These are phyloP conservation scores for Neodon shergylaensis DNA, from an alignment of 2,113 vertebrate genomes.

Conservation along the genomic window DNA sequence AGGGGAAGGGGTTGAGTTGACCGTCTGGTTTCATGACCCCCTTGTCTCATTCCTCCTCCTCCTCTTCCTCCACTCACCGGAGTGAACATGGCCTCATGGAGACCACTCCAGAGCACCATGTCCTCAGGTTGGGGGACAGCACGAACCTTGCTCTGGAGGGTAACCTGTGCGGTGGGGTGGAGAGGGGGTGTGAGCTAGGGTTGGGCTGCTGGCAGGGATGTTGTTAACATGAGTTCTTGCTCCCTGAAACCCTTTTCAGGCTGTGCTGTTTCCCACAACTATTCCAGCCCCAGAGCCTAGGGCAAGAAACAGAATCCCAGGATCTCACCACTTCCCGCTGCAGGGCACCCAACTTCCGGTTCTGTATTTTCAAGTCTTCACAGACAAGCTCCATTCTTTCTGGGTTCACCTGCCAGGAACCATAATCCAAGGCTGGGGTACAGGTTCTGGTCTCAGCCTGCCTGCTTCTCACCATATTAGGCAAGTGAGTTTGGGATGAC, in stretches of 20 bases:
- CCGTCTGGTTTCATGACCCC: not conserved
- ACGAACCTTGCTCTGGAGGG: not conserved
- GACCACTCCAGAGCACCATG: conserved; percentile 53
- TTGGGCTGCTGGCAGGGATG: not conserved
- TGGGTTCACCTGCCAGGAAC: conserved; percentile 50
- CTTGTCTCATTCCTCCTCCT: no score
- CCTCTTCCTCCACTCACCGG: not conserved
- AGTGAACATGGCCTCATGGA: conserved; percentile 64
- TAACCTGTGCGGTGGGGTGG: not conserved
- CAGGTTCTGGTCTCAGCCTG: not conserved
- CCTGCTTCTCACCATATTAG: not conserved
- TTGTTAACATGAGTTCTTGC: not conserved
- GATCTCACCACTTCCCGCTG: conserved; percentile 68
- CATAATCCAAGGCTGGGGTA: not conserved
- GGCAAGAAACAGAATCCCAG: not conserved
- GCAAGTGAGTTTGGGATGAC: not conserved
- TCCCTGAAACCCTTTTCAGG: not conserved
- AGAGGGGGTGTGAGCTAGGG: not conserved
- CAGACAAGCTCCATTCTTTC: not conserved
- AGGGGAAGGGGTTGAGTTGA: not conserved
- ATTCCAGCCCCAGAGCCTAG: not conserved
- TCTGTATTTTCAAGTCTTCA: conserved; percentile 57
- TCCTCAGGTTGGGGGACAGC: conserved; percentile 40
- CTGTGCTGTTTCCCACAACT: not conserved
- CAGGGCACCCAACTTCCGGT: not conserved